A percentile compares a stretch with the other conserved stretches of the same genome.
phyloP scores from a whole-genome alignment of 2,888 invertebrate genomes.

The Laothoe populi region DNA sequence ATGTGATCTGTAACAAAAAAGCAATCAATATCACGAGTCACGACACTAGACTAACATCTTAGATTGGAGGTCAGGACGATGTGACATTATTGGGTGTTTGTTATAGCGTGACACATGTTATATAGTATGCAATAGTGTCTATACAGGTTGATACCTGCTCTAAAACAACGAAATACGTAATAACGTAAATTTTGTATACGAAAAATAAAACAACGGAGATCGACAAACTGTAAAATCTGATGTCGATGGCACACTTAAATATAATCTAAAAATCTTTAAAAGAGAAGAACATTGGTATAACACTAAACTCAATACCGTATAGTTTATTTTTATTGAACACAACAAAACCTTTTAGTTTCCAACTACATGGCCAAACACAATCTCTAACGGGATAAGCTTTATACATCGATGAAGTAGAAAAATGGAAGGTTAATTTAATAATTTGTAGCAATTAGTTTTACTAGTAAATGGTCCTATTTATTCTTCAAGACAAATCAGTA shows the following conservation, averaged over 20 bases:
- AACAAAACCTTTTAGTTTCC: not conserved
- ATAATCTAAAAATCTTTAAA: not conserved
- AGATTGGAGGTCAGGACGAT: too few species aligned
- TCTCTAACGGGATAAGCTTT: constrained; percentile 14
- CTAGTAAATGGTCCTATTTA: not conserved
- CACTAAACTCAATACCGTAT: not conserved
- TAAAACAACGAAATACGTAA: too few species aligned
- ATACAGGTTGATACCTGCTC: too few species aligned
- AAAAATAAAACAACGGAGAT: not conserved
- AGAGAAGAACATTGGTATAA: not conserved
- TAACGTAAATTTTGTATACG: not conserved
- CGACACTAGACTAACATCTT: too few species aligned
- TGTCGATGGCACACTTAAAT: too few species aligned
- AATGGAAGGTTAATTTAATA: not conserved
- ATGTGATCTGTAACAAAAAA: constrained; percentile 78
- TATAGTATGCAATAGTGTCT: too few species aligned
- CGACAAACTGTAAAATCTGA: too few species aligned
- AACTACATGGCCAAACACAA: constrained; percentile 12
- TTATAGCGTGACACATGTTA: too few species aligned
- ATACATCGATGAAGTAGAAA: not conserved
- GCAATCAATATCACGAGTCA: too few species aligned
- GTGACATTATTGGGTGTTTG: too few species aligned
- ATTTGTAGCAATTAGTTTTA: not conserved
- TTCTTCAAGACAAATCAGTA: not conserved
- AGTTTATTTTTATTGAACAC: not conserved